Evolutionary conservation across 2,797 vertebrate species (phyloP), one percentile per base, ranked within the genome.

Genomic region (Cryptoprocta ferox): DNA sequence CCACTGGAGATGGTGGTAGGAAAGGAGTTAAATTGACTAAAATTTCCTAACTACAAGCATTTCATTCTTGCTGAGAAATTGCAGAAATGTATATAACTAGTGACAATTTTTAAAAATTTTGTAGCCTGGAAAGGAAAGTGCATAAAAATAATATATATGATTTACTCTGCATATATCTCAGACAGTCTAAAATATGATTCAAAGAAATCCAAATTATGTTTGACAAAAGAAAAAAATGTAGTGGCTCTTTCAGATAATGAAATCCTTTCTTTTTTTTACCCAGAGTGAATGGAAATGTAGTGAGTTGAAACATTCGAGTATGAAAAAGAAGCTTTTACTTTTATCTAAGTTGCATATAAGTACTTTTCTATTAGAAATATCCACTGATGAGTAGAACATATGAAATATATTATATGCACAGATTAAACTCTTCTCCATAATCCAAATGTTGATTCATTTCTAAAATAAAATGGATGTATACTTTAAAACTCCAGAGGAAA

Each of bases 211-310:
- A 96, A 94, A 97, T 84, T 94, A 63, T 14, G 0, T 42, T 48
- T 92, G 79, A 90, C 56, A 81, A 96, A 95, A 94, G 94, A 70
- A 94, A 96, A 96, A 70, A 89, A 21, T 15, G 5, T 35, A 85
- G 59, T 16, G 15, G 7, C 32, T 89, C 28, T 94, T 94, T 82
- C 48, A 39, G 45, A 88, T 71, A 91, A 92, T 92, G 70, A 91
- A 91, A 79, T 75, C 16, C 18, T 82, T 61, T 48, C 39, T 37
- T 9, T 18, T 71, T 32, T 6, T 14, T 0, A n/a, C 37, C 12
- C 16, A 50, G 16, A 91, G 39, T n/a, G 80, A 86, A 80, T 61
- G 35, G 26, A 82, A 94, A 78, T 61, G 30, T 24, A 65, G 21
- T 30, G 28, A 89, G 8, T 45, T 73, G 50, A 93, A 96, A 89